Conservation (phyloP, 2,113 vertebrate species). For the Scytalopus superciliaris region DNA sequence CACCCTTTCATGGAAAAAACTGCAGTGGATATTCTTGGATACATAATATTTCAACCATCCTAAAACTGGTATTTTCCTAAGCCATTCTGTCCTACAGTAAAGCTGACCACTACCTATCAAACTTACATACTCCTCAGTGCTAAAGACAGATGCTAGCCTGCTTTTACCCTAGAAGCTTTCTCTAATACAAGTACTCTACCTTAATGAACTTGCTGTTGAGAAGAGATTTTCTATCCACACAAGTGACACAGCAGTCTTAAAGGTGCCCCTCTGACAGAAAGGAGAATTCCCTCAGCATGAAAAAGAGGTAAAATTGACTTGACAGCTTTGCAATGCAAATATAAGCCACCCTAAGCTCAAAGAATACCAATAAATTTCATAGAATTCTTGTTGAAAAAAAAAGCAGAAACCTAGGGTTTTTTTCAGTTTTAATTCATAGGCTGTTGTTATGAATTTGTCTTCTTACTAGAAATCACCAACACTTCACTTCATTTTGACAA, state of each 20-base stretch:
- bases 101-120: neutral
- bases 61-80: neutral
- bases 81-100: neutral
- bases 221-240: neutral
- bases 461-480: neutral
- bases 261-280: neutral
- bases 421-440: neutral
- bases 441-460: neutral
- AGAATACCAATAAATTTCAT: neutral
- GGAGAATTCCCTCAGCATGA: fast-evolving
- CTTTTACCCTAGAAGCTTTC: neutral
- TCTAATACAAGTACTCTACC: neutral
- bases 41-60: neutral
- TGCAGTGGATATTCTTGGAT: neutral
- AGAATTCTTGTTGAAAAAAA: neutral
- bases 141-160: neutral
- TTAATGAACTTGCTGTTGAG: neutral
- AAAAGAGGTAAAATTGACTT: neutral
- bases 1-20: neutral
- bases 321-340: neutral
- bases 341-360: neutral
- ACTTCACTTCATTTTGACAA: neutral
- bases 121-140: neutral
- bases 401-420: fast-evolving
- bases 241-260: neutral